phyloP scores from a whole-genome alignment of 2,113 vertebrate species.

The Poeciliopsis turrubarensis region DNA sequence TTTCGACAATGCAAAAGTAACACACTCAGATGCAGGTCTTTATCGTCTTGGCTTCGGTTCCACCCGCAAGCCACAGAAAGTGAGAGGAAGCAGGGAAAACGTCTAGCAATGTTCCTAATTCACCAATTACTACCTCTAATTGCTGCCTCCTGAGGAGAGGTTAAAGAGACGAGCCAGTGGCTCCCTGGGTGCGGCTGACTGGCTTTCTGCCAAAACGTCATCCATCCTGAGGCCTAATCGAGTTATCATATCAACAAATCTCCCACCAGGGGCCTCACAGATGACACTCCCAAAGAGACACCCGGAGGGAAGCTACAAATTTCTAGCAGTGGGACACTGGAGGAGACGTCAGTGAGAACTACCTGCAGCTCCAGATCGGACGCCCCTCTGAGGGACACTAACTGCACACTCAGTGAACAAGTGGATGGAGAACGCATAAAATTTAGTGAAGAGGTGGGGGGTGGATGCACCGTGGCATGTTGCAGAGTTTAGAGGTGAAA shows the following conservation, averaged over 20 bases:
- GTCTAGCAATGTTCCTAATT: conserved; percentile 67
- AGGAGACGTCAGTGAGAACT: conserved; percentile 76
- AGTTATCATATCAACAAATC: conserved; percentile 89
- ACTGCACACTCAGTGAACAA: conserved; percentile 52
- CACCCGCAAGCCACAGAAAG: not conserved
- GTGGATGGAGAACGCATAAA: conserved; percentile 49
- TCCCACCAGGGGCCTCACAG: conserved; percentile 74
- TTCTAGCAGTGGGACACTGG: conserved; percentile 87
- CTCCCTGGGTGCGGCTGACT: conserved; percentile 73
- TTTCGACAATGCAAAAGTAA: conserved; percentile 8
- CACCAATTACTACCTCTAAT: conserved; percentile 82
- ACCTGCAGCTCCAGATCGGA: conserved; percentile 78
- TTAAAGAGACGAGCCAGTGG: conserved; percentile 85
- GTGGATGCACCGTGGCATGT: conserved; percentile 67
- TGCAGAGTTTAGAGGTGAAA: conserved; percentile 51
- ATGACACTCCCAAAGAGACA: conserved; percentile 82
- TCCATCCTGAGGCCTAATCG: conserved; percentile 85
- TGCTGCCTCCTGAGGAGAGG: conserved; percentile 86
- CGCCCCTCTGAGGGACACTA: conserved; percentile 73
- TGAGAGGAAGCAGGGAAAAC: conserved; percentile 20
- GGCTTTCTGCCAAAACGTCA: conserved; percentile 69
- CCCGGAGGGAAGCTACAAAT: conserved; percentile 85
- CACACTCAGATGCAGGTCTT: not conserved
- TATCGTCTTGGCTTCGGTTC: not conserved
- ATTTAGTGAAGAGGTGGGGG: conserved; percentile 65